Conservation (phyloP, 2,888 invertebrate genomes). For the Zonitis immaculata region DNA sequence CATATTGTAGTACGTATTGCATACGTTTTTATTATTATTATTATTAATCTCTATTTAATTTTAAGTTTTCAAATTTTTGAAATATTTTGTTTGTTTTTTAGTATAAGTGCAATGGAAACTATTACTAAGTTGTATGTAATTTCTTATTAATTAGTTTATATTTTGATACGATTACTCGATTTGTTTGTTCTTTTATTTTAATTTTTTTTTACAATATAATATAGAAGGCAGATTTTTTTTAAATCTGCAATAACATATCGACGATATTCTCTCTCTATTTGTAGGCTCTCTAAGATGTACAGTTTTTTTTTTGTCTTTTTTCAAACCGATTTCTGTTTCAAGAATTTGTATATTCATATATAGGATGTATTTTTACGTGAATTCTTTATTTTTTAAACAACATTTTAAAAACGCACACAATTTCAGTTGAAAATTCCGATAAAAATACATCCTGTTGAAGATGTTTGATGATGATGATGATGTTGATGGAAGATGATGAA, state of each 20-base stretch:
- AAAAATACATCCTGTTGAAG: too few species aligned
- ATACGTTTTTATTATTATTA: conserved; percentile 5
- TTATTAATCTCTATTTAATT: conserved; percentile 8
- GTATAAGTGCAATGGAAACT: conserved; percentile 44
- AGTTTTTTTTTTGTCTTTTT: conserved; percentile 32
- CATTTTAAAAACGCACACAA: too few species aligned
- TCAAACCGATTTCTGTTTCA: conserved; percentile 27
- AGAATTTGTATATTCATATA: conserved; percentile 20
- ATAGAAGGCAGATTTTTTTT: conserved; percentile 30
- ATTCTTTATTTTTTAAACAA: conserved; percentile 8
- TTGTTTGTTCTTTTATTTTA: too few species aligned
- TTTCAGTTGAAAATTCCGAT: too few species aligned
- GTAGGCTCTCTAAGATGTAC: conserved; percentile 38
- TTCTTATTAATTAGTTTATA: conserved; percentile 36
- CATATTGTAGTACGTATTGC: conserved; percentile 11
- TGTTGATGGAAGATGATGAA: conserved; percentile 34
- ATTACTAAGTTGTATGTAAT: too few species aligned
- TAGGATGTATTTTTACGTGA: conserved; percentile 33
- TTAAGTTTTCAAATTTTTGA: conserved; percentile 1
- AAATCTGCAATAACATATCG: conserved; percentile 43
- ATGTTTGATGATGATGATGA: too few species aligned
- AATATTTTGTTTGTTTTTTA: conserved; percentile 13
- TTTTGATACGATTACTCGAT: too few species aligned
- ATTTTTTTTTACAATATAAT: conserved; percentile 31
- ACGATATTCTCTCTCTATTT: conserved; percentile 41